phyloP scores from a whole-genome alignment of 1,140 invertebrate species.

The Plutomurus gul region DNA sequence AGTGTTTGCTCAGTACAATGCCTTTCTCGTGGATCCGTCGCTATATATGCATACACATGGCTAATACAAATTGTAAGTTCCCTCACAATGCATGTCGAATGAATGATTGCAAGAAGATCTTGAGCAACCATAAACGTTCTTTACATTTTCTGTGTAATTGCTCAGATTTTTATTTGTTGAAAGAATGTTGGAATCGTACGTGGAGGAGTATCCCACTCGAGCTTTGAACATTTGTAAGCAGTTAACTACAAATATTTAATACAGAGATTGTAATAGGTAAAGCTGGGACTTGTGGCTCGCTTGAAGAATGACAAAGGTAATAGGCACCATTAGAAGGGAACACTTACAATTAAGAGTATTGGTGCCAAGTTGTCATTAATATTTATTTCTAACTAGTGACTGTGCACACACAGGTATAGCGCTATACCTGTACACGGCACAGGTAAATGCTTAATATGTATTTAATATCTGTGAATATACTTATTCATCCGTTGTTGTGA shows the following conservation, averaged over 20 bases:
- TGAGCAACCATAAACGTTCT: neutral
- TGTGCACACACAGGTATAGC: neutral
- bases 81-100: neutral
- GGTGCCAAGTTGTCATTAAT: conserved; percentile 8
- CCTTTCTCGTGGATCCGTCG: neutral
- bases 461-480: neutral
- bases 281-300: too few relatives aligned
- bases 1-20: conserved; percentile 6
- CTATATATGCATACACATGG: too few relatives aligned
- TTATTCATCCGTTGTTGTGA: neutral
- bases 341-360: neutral
- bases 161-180: neutral
- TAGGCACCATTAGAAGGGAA: neutral
- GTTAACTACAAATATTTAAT: neutral
- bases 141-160: neutral
- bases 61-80: neutral
- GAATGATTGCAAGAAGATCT: neutral
- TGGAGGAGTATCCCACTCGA: neutral
- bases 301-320: too few relatives aligned
- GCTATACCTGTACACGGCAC: neutral
- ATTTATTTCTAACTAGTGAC: neutral
- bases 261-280: neutral
- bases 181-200: neutral
- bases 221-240: too few relatives aligned
- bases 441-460: neutral